Percentiles rank a stretch among this genome's conserved stretches.
Conservation (phyloP, 2,888 invertebrate species). For the Ormyrus nitidulus region DNA sequence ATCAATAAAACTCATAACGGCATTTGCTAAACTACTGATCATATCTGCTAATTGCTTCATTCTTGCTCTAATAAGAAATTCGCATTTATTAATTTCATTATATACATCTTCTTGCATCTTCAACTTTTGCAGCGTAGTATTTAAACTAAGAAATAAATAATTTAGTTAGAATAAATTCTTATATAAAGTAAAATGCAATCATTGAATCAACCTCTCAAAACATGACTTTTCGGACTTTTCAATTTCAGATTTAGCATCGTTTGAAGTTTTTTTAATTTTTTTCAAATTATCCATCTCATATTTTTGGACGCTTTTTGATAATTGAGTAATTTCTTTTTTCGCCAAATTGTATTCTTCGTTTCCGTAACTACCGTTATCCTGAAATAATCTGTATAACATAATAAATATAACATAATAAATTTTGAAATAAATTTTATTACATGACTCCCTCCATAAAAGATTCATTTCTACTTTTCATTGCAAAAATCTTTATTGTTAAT, state of each 20-base stretch:
- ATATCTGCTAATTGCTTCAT: slow-evolving; percentile 13
- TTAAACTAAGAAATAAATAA: slow-evolving; percentile 45
- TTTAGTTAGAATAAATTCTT: neutral
- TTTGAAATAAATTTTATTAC: slow-evolving; percentile 45
- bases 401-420: neutral
- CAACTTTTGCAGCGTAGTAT: slow-evolving; percentile 50
- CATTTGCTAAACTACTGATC: neutral
- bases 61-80: slow-evolving; percentile 51
- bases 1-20: slow-evolving; percentile 22
- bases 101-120: slow-evolving; percentile 56
- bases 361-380: slow-evolving; percentile 59
- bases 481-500: slow-evolving; percentile 40
- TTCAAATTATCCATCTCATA: slow-evolving; percentile 41
- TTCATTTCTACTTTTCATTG: slow-evolving; percentile 54
- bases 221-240: slow-evolving; percentile 36
- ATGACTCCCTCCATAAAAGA: slow-evolving; percentile 52
- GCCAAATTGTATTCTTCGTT: slow-evolving; percentile 56
- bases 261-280: slow-evolving; percentile 51
- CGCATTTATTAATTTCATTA: slow-evolving; percentile 55
- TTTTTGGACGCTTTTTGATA: slow-evolving; percentile 55
- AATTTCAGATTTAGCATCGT: slow-evolving; percentile 29
- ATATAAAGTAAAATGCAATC: neutral
- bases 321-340: slow-evolving; percentile 48
- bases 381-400: slow-evolving; percentile 56
- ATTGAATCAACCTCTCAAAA: slow-evolving; percentile 33